Evolutionary conservation across 2,797 vertebrate species (phyloP).

Genomic region (Sternarchorhynchus goeldii): DNA sequence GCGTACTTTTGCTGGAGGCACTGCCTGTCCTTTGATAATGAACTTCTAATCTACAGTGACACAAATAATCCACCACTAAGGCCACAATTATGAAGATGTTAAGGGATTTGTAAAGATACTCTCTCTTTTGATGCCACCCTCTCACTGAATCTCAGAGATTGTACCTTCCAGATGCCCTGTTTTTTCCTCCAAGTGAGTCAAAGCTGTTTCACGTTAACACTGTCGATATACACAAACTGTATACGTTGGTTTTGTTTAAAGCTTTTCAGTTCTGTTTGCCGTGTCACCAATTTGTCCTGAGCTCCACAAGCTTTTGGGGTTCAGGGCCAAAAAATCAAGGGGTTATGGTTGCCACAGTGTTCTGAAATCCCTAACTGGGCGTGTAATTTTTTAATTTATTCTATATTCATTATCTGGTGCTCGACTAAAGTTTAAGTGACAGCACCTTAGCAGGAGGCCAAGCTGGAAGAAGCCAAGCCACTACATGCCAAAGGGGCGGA

Average conservation of each 20-base stretch:
- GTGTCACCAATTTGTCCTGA: too few species aligned
- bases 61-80: constrained; percentile 16
- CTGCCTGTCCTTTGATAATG: constrained; percentile 33
- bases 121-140: not conserved
- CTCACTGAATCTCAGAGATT: not conserved
- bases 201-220: not conserved
- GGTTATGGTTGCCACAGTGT: not conserved
- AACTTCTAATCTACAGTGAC: constrained; percentile 33
- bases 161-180: not conserved
- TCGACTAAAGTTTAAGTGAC: not conserved
- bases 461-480: not conserved
- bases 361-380: not conserved
- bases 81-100: constrained; percentile 8
- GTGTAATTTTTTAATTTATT: constrained; percentile 1
- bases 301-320: too few species aligned
- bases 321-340: too few species aligned
- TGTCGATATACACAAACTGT: not conserved
- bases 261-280: too few species aligned
- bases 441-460: not conserved
- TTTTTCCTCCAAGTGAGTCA: not conserved
- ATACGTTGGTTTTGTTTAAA: too few species aligned
- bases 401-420: constrained; percentile 16
- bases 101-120: too few species aligned
- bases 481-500: constrained; percentile 29
- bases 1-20: constrained; percentile 23